Evolutionary conservation across 2,113 vertebrate species (phyloP), one percentile per base, ranked within the genome.

Genomic region (Argyrosomus japonicus): DNA sequence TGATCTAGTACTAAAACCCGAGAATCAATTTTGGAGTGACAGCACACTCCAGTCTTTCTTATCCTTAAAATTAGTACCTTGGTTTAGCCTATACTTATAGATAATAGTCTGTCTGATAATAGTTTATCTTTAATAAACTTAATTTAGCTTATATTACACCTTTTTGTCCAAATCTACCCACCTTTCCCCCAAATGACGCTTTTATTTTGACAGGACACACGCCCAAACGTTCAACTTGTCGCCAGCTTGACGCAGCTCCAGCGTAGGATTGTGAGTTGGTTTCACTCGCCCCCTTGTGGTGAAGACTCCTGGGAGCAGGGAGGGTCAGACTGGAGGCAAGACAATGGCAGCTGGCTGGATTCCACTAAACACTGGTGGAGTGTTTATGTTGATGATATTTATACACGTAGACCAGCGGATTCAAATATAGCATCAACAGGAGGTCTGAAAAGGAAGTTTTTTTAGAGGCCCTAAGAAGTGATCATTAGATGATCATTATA

Each of bases 201-300:
- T 76, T 80, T 83, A 88, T 81, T 87, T 81, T 82, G 63, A 62
- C 11, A 9, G 15, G 21, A 3, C 11, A 68, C 3, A 32, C 1
- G 14, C 10, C 4, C 11, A 5, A 0, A 0, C 5, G 11, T 60
- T 47, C 0, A 48, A 4, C 10, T 1, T 13, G 0, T 45, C 6
- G 68, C 0, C 0, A 57, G 3, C 69, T 90, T 88, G 63, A 71
- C 15, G 2, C 25, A 64, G 14, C 8, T 75, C 18, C 40, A 7
- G 17, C 6, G 0, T 5, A 21, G 5, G n/a, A 15, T 3, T 2
- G 21, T 53, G 27, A 48, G 23, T 11, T 50, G 84, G 88, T 72
- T 56, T 57, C 45, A 71, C 7, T 12, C 86, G 90, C 88, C 91
- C 90, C 81, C 92, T 94, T 29, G 84, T 81, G 93, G 85, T 18